These are phyloP conservation scores for Scomber scombrus DNA, from an alignment of 2,113 vertebrate genomes.

Conservation along the genomic window DNA sequence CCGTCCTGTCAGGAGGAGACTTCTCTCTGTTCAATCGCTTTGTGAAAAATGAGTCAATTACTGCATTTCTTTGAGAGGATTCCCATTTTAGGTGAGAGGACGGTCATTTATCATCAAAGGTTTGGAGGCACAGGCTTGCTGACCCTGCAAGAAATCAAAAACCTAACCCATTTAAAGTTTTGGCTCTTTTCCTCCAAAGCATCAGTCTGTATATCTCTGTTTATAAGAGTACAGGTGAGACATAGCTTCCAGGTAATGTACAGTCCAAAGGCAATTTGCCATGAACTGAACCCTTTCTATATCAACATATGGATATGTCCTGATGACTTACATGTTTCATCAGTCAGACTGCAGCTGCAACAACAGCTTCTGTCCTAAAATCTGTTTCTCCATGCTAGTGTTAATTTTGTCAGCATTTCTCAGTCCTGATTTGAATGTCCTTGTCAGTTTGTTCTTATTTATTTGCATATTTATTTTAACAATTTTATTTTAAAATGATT, in stretches of 20 bases:
- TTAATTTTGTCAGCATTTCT: too few relatives aligned
- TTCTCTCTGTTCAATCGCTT: constrained; percentile 52
- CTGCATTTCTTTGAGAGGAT: constrained; percentile 68
- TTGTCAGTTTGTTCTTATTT: too few relatives aligned
- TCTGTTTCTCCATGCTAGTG: not conserved
- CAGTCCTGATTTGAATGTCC: too few relatives aligned
- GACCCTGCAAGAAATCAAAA: constrained; percentile 77
- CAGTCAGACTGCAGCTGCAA: constrained; percentile 40
- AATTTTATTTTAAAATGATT: too few relatives aligned
- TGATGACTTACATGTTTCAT: constrained; percentile 66
- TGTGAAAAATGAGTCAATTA: constrained; percentile 80
- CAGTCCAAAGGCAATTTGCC: constrained; percentile 47
- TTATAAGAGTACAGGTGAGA: constrained; percentile 2
- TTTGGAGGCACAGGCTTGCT: constrained; percentile 71
- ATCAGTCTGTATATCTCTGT: constrained; percentile 9
- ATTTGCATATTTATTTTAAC: too few relatives aligned
- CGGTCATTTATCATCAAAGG: constrained; percentile 78
- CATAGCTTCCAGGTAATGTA: constrained; percentile 33
- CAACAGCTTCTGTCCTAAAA: not conserved
- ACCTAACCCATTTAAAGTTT: constrained; percentile 71
- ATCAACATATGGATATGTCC: constrained; percentile 64
- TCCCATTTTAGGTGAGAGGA: constrained; percentile 68
- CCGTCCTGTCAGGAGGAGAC: constrained; percentile 49
- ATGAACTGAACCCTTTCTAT: constrained; percentile 46
- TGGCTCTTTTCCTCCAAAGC: constrained; percentile 24